These are phyloP conservation scores for Theocolax elegans DNA, from an alignment of 1,140 invertebrate genomes.

Conservation along the genomic window DNA sequence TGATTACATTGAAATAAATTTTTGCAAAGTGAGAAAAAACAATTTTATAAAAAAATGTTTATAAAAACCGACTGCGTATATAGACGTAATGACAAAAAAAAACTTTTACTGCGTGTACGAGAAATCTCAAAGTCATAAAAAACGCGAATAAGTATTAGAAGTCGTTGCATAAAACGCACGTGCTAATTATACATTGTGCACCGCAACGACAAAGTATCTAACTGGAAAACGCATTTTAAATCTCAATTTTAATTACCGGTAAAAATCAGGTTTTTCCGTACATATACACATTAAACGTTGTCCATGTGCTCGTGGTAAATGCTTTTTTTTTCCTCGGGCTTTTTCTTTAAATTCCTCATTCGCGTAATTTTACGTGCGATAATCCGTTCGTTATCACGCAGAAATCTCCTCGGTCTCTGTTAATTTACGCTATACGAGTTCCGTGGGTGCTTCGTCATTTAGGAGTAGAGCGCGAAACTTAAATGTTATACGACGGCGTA, in stretches of 20 bases:
- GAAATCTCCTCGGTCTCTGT: conserved; percentile 6
- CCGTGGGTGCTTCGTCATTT: conserved; percentile 7
- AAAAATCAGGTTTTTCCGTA: conserved; percentile 9
- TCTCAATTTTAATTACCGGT: conserved; percentile 29
- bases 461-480: neutral
- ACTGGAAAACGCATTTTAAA: conserved; percentile 7
- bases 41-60: neutral
- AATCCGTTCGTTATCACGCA: conserved; percentile 20
- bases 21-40: neutral
- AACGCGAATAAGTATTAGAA: neutral
- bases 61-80: no score
- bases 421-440: conserved; percentile 25
- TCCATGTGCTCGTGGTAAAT: neutral
- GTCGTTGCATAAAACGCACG: conserved; percentile 20
- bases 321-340: neutral
- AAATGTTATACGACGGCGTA: conserved; percentile 6
- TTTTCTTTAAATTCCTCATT: neutral
- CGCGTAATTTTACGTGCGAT: neutral
- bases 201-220: conserved; percentile 1
- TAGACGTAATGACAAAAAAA: conserved; percentile 5
- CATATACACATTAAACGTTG: no score
- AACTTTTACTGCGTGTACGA: neutral
- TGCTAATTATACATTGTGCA: conserved; percentile 27
- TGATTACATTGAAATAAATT: conserved; percentile 9
- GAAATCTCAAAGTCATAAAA: neutral